phyloP scores from a whole-genome alignment of 2,888 invertebrate species.

The Shargacucullia verbasci region DNA sequence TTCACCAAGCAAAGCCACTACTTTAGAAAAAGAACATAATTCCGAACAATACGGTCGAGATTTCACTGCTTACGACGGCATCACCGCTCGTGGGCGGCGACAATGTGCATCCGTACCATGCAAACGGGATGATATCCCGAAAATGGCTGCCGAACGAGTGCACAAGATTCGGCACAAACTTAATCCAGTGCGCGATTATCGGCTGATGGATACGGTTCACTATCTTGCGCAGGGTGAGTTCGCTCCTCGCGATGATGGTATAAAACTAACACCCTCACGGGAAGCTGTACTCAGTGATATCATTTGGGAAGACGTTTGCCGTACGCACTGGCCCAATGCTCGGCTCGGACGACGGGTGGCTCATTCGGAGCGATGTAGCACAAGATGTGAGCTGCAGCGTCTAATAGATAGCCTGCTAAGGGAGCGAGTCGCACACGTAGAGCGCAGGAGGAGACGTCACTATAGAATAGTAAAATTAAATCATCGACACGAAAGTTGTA shows the following conservation, averaged over 20 bases:
- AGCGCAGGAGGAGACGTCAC: slow-evolving; percentile 81
- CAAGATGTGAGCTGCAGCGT: slow-evolving; percentile 79
- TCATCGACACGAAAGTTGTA: slow-evolving; percentile 80
- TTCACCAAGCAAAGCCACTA: slow-evolving; percentile 78
- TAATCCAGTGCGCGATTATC: slow-evolving; percentile 83
- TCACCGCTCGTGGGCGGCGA: slow-evolving; percentile 80
- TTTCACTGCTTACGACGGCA: slow-evolving; percentile 83
- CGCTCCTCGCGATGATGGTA: slow-evolving; percentile 85
- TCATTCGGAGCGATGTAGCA: slow-evolving; percentile 74
- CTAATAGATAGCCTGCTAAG: slow-evolving; percentile 81
- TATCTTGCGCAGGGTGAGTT: slow-evolving; percentile 86
- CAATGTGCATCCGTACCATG: slow-evolving; percentile 83
- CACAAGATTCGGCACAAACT: slow-evolving; percentile 84
- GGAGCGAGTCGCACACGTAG: slow-evolving; percentile 83
- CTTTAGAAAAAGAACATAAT: slow-evolving; percentile 82
- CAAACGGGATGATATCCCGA: slow-evolving; percentile 77
- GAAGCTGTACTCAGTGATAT: slow-evolving; percentile 86
- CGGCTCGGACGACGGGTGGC: slow-evolving; percentile 76
- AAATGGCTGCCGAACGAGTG: slow-evolving; percentile 81
- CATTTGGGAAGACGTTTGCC: slow-evolving; percentile 86
- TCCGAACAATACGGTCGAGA: slow-evolving; percentile 85
- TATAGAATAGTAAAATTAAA: slow-evolving; percentile 84
- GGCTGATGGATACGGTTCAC: slow-evolving; percentile 86
- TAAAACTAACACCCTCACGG: slow-evolving; percentile 83
- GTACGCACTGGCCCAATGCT: slow-evolving; percentile 85